Evolutionary conservation across 2,797 vertebrate species (phyloP).

Genomic region (Catamblyrhynchus diadema): DNA sequence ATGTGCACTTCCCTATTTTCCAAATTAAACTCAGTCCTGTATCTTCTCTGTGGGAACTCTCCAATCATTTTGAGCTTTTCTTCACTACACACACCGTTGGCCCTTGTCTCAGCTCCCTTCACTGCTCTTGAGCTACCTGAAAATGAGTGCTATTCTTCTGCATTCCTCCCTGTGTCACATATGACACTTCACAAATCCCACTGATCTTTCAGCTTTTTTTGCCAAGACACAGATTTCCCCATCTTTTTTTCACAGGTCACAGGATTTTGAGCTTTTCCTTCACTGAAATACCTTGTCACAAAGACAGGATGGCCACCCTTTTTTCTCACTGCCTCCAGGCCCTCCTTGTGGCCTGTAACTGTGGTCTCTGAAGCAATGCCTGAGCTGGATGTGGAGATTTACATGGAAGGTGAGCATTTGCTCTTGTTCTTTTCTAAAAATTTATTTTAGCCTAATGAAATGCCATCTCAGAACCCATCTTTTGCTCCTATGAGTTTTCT

Average conservation of each 20-base stretch:
- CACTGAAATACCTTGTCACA: neutral
- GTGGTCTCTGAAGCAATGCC: neutral
- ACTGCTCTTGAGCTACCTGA: neutral
- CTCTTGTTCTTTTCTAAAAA: neutral
- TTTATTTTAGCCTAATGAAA: neutral
- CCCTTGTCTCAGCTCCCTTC: neutral
- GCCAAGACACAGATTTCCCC: neutral
- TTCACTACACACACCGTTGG: neutral
- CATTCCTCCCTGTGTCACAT: neutral
- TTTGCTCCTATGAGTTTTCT: neutral
- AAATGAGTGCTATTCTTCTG: neutral
- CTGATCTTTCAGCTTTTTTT: neutral
- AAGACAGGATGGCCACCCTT: neutral
- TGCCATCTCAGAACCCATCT: neutral
- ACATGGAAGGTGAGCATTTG: neutral
- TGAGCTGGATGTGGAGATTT: neutral
- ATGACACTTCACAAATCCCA: neutral
- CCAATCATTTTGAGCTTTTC: neutral
- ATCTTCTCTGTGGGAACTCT: neutral
- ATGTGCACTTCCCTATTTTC: neutral
- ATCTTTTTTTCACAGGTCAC: neutral
- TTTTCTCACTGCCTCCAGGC: neutral
- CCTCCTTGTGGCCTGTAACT: neutral
- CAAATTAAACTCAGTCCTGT: neutral
- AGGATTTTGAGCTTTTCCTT: neutral